Evolutionary conservation across 2,888 invertebrate species (phyloP), one percentile per base, ranked within the genome.

Genomic region (Asteroscopus sphinx): DNA sequence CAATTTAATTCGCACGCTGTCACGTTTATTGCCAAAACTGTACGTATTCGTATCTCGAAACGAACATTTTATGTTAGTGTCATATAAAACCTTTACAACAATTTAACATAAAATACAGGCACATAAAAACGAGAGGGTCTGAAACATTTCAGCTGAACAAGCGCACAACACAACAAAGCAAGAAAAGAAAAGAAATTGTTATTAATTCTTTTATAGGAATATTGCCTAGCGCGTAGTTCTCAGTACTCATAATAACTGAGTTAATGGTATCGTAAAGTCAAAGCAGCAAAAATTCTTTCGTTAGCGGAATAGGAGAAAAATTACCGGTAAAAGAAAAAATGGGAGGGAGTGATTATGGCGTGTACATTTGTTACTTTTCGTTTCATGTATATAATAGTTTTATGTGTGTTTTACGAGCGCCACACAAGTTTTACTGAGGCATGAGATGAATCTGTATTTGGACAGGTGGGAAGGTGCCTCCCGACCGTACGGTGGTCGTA

Each of bases 401-500:
- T 70, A 74, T 52, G 58, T 39, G 25, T 47, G 1, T 57, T 68
- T 73, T 68, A 71, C 61, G 59, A 71, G 46, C 57, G 49, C 54
- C 70, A 61, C 63, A 69, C 39, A 46, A 51, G 62, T 59, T 53
- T 54, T 51, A 55, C 44, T 64, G 49, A 68, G 60, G 49, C 69
- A 55, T 74, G 53, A 73, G 68, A 70, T 67, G 47, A 63, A 56
- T 68, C 49, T 62, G 41, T 13, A 42, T 58, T 58, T 72, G 45
- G 49, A 21, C 87, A 97, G 97, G 97, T 82, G 97, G 97, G 6
- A 97, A 98, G 94, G 97, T 98, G 65, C 99, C 99, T 17, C 98
- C 98, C 80, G 99, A 99, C 89, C 96, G 98, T 61, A 99, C 99
- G 9, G 97, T 98, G 83, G 97, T 99, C 44, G 96, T 97, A 77